Evolutionary conservation across 2,888 invertebrate species (phyloP).

Genomic region (Allacma fusca): DNA sequence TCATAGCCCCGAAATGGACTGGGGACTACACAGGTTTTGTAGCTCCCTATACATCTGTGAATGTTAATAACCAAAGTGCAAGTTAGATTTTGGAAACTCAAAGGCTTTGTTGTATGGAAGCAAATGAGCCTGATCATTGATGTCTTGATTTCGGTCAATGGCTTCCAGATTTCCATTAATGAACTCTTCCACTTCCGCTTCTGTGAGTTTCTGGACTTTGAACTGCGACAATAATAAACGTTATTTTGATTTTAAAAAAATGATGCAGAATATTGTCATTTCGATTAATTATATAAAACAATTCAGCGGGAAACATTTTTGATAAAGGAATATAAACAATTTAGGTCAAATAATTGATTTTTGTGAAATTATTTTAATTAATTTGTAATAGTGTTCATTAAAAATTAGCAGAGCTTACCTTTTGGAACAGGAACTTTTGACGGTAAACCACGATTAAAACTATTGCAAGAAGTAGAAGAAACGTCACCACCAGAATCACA

Average conservation of each 20-base stretch:
- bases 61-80: slow-evolving; percentile 21
- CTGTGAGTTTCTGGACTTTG: slow-evolving; percentile 17
- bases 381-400: no score
- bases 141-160: slow-evolving; percentile 12
- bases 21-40: no score
- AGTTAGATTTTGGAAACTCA: slow-evolving; percentile 21
- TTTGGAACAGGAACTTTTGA: background rate
- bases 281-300: no score
- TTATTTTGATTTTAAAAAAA: background rate
- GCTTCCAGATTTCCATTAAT: slow-evolving; percentile 17
- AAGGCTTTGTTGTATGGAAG: slow-evolving; percentile 23
- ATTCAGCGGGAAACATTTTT: no score
- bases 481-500: background rate
- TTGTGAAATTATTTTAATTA: no score
- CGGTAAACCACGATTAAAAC: background rate
- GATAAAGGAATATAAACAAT: no score
- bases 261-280: no score
- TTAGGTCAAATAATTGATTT: no score
- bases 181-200: slow-evolving; percentile 31
- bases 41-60: no score
- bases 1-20: no score
- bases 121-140: slow-evolving; percentile 31
- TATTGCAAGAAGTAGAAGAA: background rate
- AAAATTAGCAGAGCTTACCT: background rate
- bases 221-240: background rate